Evolutionary conservation across 2,113 vertebrate species (phyloP).

Genomic region (Daphoenositta chrysoptera): DNA sequence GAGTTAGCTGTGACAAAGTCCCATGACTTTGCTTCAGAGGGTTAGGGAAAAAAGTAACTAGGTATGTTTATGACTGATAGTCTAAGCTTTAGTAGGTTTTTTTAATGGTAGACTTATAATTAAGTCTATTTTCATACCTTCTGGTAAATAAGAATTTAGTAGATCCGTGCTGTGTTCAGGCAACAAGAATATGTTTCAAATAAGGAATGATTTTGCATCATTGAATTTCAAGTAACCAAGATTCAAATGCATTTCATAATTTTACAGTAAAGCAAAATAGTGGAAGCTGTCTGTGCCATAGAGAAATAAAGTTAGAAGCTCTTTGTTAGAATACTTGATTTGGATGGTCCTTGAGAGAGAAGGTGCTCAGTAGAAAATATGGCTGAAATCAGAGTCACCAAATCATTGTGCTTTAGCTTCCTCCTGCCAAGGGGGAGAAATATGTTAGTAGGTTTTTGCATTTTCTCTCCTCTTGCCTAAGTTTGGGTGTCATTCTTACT

Average conservation of each 20-base stretch:
- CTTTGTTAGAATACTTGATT: background rate
- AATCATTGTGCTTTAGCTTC: background rate
- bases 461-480: background rate
- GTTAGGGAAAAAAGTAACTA: background rate
- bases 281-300: background rate
- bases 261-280: background rate
- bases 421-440: background rate
- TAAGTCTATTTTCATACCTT: background rate
- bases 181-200: background rate
- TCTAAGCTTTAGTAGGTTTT: background rate
- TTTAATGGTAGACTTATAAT: background rate
- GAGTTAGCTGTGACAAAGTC: background rate
- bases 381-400: background rate
- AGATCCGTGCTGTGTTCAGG: background rate
- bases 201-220: background rate
- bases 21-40: background rate
- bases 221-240: background rate
- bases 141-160: background rate
- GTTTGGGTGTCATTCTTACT: background rate
- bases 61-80: background rate
- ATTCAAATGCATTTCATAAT: background rate
- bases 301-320: background rate
- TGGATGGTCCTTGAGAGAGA: background rate
- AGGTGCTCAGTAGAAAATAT: background rate
- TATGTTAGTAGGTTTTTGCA: background rate